Evolutionary conservation across 2,113 vertebrate genomes (phyloP).

Genomic region (Bucco capensis): DNA sequence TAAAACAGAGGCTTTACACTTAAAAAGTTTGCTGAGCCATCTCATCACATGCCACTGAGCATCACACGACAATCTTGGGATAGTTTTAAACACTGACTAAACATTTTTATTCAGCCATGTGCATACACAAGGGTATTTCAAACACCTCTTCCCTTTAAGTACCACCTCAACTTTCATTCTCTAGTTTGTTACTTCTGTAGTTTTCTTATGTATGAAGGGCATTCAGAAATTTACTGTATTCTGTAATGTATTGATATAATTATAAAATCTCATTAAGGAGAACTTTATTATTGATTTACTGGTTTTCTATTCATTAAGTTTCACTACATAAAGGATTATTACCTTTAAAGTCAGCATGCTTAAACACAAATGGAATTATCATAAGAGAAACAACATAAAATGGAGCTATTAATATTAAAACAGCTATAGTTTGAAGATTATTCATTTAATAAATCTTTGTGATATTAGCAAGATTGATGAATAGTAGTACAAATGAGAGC

Average conservation of each 20-base stretch:
- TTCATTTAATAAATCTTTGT: slow-evolving; percentile 78
- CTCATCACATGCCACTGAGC: neutral
- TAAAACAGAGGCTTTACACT: neutral
- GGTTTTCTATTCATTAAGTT: slow-evolving; percentile 75
- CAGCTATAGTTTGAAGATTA: slow-evolving; percentile 70
- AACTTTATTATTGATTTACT: slow-evolving; percentile 70
- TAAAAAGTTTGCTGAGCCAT: neutral
- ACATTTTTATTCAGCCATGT: neutral
- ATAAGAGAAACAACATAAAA: slow-evolving; percentile 73
- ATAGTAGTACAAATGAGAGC: slow-evolving; percentile 71
- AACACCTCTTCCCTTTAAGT: neutral
- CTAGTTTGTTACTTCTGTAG: slow-evolving; percentile 22
- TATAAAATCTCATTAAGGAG: slow-evolving; percentile 70
- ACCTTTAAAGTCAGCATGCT: slow-evolving; percentile 69
- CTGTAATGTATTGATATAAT: slow-evolving; percentile 64
- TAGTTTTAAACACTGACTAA: neutral
- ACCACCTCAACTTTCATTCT: slow-evolving; percentile 12
- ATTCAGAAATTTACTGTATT: slow-evolving; percentile 39
- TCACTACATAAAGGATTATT: slow-evolving; percentile 68
- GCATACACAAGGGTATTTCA: neutral
- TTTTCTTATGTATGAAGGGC: slow-evolving; percentile 18
- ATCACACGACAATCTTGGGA: neutral
- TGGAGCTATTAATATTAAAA: slow-evolving; percentile 75
- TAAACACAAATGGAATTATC: slow-evolving; percentile 64
- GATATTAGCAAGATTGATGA: slow-evolving; percentile 79